phyloP scores from a whole-genome alignment of 64 coral and sea anemone species.

The Montipora sp. region DNA sequence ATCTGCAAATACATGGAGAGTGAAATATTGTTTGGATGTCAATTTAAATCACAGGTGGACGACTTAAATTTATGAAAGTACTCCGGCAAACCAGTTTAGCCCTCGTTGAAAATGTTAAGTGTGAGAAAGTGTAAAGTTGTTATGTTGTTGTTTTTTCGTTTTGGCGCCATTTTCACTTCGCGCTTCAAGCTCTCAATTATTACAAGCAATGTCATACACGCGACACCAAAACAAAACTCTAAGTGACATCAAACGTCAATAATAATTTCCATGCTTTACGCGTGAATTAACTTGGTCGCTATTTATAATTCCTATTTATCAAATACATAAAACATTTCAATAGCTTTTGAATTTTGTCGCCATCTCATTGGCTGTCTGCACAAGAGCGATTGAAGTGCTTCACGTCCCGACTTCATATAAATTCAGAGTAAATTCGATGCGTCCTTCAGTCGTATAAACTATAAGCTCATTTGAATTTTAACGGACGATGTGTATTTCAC shows the following conservation, averaged over 20 bases:
- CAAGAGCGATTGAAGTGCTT: not conserved
- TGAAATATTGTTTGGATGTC: too few relatives aligned
- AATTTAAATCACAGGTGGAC: too few relatives aligned
- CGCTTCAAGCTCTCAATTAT: not conserved
- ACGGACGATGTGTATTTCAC: not conserved
- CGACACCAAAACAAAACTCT: not conserved
- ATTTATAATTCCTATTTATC: not conserved
- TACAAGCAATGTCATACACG: not conserved
- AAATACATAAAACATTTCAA: not conserved
- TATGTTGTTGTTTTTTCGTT: not conserved
- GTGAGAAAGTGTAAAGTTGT: not conserved
- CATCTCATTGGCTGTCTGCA: not conserved
- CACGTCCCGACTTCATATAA: not conserved
- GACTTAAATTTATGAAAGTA: too few relatives aligned
- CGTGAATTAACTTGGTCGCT: not conserved
- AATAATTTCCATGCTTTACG: not conserved
- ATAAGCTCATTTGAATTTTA: constrained; percentile 45
- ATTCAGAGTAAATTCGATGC: constrained; percentile 17
- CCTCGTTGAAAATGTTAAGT: too few relatives aligned
- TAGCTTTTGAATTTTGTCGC: not conserved
- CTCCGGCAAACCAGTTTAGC: too few relatives aligned
- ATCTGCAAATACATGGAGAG: too few relatives aligned
- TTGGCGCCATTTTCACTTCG: not conserved
- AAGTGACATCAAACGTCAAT: constrained; percentile 3
- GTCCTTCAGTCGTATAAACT: not conserved